Conservation (phyloP, 2,797 vertebrate species). For the Bradypodion ventrale region DNA sequence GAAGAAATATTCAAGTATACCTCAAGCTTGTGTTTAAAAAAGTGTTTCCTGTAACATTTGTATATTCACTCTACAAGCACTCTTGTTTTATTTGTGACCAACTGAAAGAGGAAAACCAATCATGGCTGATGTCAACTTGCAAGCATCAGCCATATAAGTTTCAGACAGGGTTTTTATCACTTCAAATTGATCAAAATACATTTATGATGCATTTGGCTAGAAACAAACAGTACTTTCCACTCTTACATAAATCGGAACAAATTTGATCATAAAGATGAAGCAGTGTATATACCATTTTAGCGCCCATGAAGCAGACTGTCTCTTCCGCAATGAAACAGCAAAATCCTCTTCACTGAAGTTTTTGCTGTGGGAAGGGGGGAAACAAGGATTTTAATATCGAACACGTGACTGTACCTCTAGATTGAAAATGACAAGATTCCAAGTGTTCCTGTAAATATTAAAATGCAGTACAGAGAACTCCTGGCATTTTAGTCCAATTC, state of each 20-base stretch:
- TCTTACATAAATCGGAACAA: background rate
- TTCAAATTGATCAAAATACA: background rate
- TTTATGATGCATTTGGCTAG: background rate
- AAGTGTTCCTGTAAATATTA: too few species aligned
- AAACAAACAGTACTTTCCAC: background rate
- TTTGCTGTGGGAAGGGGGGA: conserved; percentile 76
- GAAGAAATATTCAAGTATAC: background rate
- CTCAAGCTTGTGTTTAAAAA: background rate
- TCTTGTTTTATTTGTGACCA: background rate
- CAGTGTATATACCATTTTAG: conserved; percentile 87
- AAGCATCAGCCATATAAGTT: background rate
- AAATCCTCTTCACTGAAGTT: conserved; percentile 92
- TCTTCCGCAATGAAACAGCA: conserved; percentile 89
- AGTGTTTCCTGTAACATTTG: background rate
- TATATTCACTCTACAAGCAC: background rate
- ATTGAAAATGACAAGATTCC: too few species aligned
- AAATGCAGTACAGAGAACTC: background rate
- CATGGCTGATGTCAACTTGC: background rate
- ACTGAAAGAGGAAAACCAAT: background rate
- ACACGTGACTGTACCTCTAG: too few species aligned
- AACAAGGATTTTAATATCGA: background rate
- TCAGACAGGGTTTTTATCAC: fast-evolving
- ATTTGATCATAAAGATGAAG: conserved; percentile 17
- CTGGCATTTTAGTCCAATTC: background rate
- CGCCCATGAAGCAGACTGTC: conserved; percentile 94